Base-by-base conservation (phyloP, 1,140 invertebrate genomes). In the Mamestra configurata region DNA sequence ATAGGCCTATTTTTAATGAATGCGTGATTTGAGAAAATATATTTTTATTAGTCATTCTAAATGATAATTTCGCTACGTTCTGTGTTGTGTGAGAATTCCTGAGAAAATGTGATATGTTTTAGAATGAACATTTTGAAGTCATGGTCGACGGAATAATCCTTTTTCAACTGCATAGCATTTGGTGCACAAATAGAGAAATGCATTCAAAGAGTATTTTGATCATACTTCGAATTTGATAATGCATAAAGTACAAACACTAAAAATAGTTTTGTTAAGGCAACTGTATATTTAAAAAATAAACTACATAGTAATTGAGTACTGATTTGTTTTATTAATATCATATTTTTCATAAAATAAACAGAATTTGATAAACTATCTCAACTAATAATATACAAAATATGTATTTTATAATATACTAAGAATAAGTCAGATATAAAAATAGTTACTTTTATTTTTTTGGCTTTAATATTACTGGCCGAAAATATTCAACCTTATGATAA, bases 191-290 rank as follows among this genome's bases (percentile, higher is more conserved):
- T 57, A 77, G 40, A 24, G 13, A 53, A 73, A 66, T 49, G 86
- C 84, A 88, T 89, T 88, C 88, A 86, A 88, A 88, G 85, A 89
- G 86, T 89, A 89, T 89, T 79, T 24, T 51, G 70, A 66, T 10
- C 76, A 89, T 89, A 89, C 82, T 89, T 76, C 88, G 31, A 87
- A 82, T 86, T 89, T 88, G 88, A 68, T 43, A 87, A 87, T 87
- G 83, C 86, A 77, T 53, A 68, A 49, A 68, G 49, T 77, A 64
- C 71, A 76, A 76, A 76, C 40, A 53, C 68, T 71, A 15, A 49
- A 18, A n/a, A 49, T 76, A 76, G 55, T 24, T 76, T 61, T 76
- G 31, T 64, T 46, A 64, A 64, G 11, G 61, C 27, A 46, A 40
- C 35, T 61, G 73, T 76, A 49, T 46, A 64, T 20, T 31, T 24